These are phyloP conservation scores for Sternotherus odoratus DNA, from an alignment of 2,797 vertebrate genomes.

Conservation along the genomic window DNA sequence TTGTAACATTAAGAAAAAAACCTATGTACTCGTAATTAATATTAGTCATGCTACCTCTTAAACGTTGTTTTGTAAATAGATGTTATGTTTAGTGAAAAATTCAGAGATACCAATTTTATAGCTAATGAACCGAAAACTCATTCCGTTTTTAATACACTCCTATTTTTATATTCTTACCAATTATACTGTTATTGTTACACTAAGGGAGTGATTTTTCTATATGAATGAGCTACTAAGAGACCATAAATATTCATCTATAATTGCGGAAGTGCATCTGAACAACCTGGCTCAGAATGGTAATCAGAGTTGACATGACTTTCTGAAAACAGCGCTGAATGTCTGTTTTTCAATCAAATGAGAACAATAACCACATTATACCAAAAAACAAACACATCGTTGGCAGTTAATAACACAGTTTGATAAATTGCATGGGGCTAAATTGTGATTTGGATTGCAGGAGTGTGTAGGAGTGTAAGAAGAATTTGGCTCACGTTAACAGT, in stretches of 20 bases:
- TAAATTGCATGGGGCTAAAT: not conserved
- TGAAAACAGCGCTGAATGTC: not conserved
- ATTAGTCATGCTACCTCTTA: not conserved
- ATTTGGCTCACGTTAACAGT: not conserved
- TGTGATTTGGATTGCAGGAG: not conserved
- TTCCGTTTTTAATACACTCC: conserved; percentile 17
- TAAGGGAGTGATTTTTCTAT: conserved; percentile 38
- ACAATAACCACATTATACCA: not conserved
- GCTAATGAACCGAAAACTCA: conserved; percentile 27
- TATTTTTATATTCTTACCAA: conserved; percentile 36
- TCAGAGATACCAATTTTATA: not conserved
- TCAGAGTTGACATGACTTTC: conserved; percentile 9
- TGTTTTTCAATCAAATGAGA: not conserved
- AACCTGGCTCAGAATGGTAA: not conserved
- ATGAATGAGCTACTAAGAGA: not conserved
- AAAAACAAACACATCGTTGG: not conserved
- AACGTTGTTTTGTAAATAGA: not conserved
- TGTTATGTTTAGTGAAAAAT: conserved; percentile 15
- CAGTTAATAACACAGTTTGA: not conserved
- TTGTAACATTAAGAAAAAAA: not conserved
- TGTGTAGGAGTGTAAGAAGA: not conserved
- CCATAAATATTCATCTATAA: conserved; percentile 47
- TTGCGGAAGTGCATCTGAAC: conserved; percentile 1
- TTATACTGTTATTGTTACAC: conserved; percentile 45
- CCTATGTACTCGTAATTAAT: not conserved